These are phyloP conservation scores for Scaptomyza caliginosa DNA, from an alignment of 2,888 invertebrate genomes.

Conservation along the genomic window DNA sequence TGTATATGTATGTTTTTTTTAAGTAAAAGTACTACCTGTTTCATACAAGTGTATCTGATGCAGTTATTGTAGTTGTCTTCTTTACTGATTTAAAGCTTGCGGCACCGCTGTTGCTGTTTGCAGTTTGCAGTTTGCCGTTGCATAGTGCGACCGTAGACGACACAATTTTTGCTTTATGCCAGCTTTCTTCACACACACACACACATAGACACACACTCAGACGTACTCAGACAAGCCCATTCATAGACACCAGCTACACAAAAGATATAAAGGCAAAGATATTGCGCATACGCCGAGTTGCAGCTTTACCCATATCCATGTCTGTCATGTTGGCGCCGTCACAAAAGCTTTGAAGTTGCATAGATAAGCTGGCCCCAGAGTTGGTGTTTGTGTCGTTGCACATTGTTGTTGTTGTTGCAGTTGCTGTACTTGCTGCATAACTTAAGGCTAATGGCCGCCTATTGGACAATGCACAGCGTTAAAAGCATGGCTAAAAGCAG, in stretches of 20 bases:
- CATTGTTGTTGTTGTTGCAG: conserved; percentile 10
- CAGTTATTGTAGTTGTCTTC: conserved; percentile 34
- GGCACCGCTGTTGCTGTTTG: conserved; percentile 14
- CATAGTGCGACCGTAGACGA: conserved; percentile 61
- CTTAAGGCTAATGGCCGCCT: conserved; percentile 65
- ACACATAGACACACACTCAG: conserved; percentile 6
- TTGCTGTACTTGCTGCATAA: conserved; percentile 58
- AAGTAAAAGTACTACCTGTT: conserved; percentile 54
- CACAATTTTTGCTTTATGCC: conserved; percentile 71
- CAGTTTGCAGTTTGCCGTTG: conserved; percentile 28
- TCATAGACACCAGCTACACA: not conserved
- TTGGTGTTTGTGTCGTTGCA: conserved; percentile 9
- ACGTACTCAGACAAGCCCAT: not conserved
- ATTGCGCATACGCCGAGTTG: conserved; percentile 76
- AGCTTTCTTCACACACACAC: conserved; percentile 1
- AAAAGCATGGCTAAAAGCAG: conserved; percentile 31
- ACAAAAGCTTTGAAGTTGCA: conserved; percentile 78
- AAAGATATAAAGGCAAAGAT: conserved; percentile 50
- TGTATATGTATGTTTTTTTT: conserved; percentile 40
- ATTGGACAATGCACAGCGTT: conserved; percentile 49
- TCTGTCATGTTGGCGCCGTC: conserved; percentile 50
- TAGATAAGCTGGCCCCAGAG: conserved; percentile 48
- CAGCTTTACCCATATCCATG: conserved; percentile 55
- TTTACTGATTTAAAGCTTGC: conserved; percentile 16
- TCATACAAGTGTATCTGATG: conserved; percentile 14